Base-by-base conservation (phyloP, 2,797 vertebrate species). In the Botia almorhae region DNA sequence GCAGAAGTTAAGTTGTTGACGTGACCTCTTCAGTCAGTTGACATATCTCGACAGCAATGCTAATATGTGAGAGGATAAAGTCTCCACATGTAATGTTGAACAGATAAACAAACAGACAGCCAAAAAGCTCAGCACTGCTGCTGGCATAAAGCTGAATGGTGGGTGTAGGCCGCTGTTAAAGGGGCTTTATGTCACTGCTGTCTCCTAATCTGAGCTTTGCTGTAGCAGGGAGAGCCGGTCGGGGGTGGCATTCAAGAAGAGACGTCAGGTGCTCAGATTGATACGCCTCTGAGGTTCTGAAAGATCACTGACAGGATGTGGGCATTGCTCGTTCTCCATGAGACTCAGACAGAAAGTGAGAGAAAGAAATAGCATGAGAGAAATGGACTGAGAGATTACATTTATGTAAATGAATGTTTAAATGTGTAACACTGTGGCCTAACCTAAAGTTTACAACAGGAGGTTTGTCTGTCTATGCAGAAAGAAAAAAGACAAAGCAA, bases 151-250 rank as follows among this genome's bases (percentile, higher is more conserved):
- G 83, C 67, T 55, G 60, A 68, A 65, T 83, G 83, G 88, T 82
- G 88, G 82, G 84, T 75, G 88, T 89, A 85, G 86, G 84, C 85
- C 10, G 76, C 80, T 68, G 80, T 51, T 85, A 87, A 87, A 90
- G 88, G 83, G 87, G 83, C 85, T 91, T 88, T 89, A 83, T 90
- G 89, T 89, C 87, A 87, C 58, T 84, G 21, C 60, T 76, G 82
- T 82, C 80, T 84, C 63, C 79, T 90, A 90, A 93, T 91, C 90
- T 87, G 53, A 69, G 82, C 84, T 90, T 87, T 87, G 69, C 81
- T 70, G 79, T 64, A 85, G 82, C 2, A 80, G 81, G 68, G 80
- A 78, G 81, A 75, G 77, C 46, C 56, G 64, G 78, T 81, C 71
- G 36, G 79, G 81, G 58, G 74, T 82, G 76, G 68, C 77, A 73